Conservation (phyloP, 1,140 invertebrate species). For the Drosophila ohnishii region DNA sequence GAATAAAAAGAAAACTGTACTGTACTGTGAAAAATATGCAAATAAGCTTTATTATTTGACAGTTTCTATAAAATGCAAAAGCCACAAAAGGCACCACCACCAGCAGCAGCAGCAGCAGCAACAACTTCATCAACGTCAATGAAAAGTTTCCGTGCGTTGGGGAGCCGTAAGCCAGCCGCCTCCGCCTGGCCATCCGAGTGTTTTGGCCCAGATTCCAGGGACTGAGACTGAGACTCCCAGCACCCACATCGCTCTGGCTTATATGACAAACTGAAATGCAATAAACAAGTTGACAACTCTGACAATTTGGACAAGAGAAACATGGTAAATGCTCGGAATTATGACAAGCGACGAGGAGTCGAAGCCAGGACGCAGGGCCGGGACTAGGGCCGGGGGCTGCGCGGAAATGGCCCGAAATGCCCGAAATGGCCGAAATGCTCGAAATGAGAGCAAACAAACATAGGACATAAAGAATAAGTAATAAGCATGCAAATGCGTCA, state of each 20-base stretch:
- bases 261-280: conserved; percentile 69
- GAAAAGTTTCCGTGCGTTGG: conserved; percentile 42
- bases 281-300: conserved; percentile 74
- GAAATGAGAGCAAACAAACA: conserved; percentile 42
- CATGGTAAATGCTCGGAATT: conserved; percentile 69
- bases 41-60: conserved; percentile 65
- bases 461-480: conserved; percentile 64
- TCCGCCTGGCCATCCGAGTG: conserved; percentile 32
- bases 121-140: conserved; percentile 64
- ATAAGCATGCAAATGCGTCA: conserved; percentile 65
- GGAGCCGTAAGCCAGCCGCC: conserved; percentile 19
- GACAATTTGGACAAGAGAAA: conserved; percentile 73
- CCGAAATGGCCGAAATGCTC: conserved; percentile 2
- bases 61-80: conserved; percentile 67
- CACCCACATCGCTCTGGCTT: conserved; percentile 34
- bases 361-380: conserved; percentile 24
- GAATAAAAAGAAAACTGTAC: conserved; percentile 6
- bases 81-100: conserved; percentile 52
- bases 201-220: conserved; percentile 17
- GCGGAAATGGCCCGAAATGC: background rate
- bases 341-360: conserved; percentile 62
- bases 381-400: background rate
- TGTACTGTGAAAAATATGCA: conserved; percentile 48
- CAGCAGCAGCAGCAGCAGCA: conserved; percentile 25
- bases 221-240: background rate